Percentiles rank a stretch among this genome's conserved stretches.
Conservation (phyloP, 2,888 invertebrate genomes). For the Archaeoteleia sp. region DNA sequence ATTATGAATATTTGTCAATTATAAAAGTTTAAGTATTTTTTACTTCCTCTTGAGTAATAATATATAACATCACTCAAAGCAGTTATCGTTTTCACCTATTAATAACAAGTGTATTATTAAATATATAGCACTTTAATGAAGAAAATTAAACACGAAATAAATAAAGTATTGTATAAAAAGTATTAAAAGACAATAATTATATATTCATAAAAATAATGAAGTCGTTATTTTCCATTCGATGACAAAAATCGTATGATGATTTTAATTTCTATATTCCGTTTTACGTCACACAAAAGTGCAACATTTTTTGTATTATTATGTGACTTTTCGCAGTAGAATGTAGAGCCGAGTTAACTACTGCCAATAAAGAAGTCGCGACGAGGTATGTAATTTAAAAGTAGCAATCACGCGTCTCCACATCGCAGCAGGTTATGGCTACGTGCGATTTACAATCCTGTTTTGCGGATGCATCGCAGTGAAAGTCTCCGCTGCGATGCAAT, state of each 20-base stretch:
- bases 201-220: too few relatives aligned
- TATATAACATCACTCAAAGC: too few relatives aligned
- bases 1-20: too few relatives aligned
- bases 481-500: slow-evolving; percentile 49
- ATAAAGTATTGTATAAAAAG: too few relatives aligned
- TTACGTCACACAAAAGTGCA: slow-evolving; percentile 18
- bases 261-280: slow-evolving; percentile 18
- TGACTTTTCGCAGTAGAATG: slow-evolving; percentile 38
- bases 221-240: slow-evolving; percentile 9
- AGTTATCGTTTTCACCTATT: too few relatives aligned
- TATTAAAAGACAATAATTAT: slow-evolving; percentile 14
- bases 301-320: slow-evolving; percentile 28
- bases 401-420: slow-evolving; percentile 49
- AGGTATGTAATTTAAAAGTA: slow-evolving; percentile 50
- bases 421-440: slow-evolving; percentile 46
- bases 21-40: too few relatives aligned
- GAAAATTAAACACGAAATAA: too few relatives aligned
- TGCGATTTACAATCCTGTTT: slow-evolving; percentile 52
- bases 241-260: slow-evolving; percentile 9
- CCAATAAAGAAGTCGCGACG: slow-evolving; percentile 50
- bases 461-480: slow-evolving; percentile 54
- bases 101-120: too few relatives aligned
- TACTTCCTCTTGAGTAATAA: too few relatives aligned
- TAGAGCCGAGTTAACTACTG: slow-evolving; percentile 42
- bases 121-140: too few relatives aligned